phyloP scores from a whole-genome alignment of 2,797 vertebrate species.

The Sebastes vulpes region DNA sequence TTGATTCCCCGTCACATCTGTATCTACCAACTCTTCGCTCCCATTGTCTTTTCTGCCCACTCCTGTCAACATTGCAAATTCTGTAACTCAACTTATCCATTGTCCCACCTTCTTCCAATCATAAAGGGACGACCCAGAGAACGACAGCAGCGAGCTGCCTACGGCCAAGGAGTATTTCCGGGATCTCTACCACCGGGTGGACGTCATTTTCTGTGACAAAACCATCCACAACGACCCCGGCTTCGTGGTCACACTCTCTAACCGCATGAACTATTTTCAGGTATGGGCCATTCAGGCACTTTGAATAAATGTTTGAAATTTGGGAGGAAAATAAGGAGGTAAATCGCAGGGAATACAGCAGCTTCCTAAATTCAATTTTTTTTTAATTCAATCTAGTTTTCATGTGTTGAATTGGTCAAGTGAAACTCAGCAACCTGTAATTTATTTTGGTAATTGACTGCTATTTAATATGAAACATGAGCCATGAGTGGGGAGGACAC shows the following conservation, averaged over 20 bases:
- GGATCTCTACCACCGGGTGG: constrained; percentile 98
- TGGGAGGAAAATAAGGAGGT: neutral
- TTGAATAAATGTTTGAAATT: neutral
- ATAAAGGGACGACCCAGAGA: constrained; percentile 96
- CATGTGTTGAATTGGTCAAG: neutral
- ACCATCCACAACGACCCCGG: constrained; percentile 99
- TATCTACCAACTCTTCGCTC: neutral
- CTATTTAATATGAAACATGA: neutral
- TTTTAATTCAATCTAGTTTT: neutral
- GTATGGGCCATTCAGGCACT: constrained; percentile 59
- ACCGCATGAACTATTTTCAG: constrained; percentile 99
- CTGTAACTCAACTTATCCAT: neutral
- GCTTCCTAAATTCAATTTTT: neutral
- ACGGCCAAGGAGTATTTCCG: constrained; percentile 99
- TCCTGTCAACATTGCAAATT: neutral
- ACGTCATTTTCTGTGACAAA: constrained; percentile 99
- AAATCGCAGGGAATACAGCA: neutral
- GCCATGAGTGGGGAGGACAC: neutral
- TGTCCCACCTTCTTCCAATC: neutral
- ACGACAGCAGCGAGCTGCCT: constrained; percentile 96
- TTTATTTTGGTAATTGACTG: neutral
- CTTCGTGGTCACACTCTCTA: constrained; percentile 98
- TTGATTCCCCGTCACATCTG: neutral
- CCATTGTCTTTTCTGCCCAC: neutral
- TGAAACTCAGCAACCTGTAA: neutral